Evolutionary conservation across 53 echinoderm and acorn worm genomes (phyloP), one percentile per base, ranked within the genome.

Genomic region (Patiria pectinifera): DNA sequence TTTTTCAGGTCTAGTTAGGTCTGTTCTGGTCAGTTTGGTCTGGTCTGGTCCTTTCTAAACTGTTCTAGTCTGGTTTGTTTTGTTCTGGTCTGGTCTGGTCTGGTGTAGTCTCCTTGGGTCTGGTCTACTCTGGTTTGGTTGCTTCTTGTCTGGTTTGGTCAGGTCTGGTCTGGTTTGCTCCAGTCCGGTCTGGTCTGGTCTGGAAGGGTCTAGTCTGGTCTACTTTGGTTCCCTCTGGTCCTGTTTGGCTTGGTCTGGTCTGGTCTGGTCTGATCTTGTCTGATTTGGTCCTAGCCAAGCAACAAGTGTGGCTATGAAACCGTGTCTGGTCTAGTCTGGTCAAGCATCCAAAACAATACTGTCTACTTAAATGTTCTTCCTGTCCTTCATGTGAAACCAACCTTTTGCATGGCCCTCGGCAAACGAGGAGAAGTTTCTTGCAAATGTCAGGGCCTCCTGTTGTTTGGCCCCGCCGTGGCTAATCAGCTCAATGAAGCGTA

Each of bases 401-500:
- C 99, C 99, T 96, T 96, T 96, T 15, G 95, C 87, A 85, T 98
- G 96, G 59, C 94, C 94, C 21, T 93, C 78, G 49, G 99, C 99
- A 90, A 98, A 98, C 69, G 85, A 95, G 44, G 95, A 95, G 82
- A 98, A 91, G 76, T 96, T 93, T 45, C 93, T 86, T 46, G 99
- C 95, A 90, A 96, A 98, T 3, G 84, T 45, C 45, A 98, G 95
- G 14, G 94, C 95, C 69, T 97, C 94, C 21, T 80, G 86, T 76
- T 97, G 96, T 48, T 95, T 97, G 59, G 85, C 93, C 43, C 96
- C 83, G 45, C 99, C 97, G 47, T 83, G 92, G 58, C 92, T 92
- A 83, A 98, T 91, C 4, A 98, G 94, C 86, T 98, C 99, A 48
- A 98, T 98, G 91, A 98, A 98, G 82, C 91, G 96, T 89, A 97